phyloP scores from a whole-genome alignment of 2,797 vertebrate species.

The Argentina silus region DNA sequence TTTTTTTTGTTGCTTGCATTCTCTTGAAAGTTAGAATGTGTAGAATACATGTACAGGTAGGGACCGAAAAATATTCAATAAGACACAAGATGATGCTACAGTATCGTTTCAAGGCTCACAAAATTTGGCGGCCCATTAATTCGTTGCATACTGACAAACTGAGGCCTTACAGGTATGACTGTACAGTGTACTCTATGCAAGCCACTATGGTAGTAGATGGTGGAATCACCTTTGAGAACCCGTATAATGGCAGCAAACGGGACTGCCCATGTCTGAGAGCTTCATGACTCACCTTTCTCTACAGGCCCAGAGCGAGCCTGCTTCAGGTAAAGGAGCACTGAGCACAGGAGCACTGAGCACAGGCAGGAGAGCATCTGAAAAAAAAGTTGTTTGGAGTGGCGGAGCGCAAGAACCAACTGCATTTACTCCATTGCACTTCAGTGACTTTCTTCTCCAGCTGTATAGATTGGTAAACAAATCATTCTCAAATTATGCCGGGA shows the following conservation, averaged over 20 bases:
- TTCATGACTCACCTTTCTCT: not conserved
- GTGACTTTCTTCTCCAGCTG: slow-evolving; percentile 71
- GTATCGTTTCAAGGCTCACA: not conserved
- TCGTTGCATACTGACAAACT: not conserved
- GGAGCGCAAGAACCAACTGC: slow-evolving; percentile 47
- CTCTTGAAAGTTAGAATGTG: too few species aligned
- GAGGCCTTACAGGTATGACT: not conserved
- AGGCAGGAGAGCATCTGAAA: slow-evolving; percentile 30
- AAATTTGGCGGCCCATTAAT: not conserved
- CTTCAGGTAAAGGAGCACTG: slow-evolving; percentile 3
- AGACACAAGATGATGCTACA: not conserved
- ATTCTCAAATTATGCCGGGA: slow-evolving; percentile 87
- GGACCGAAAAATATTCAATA: not conserved
- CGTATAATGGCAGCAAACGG: not conserved
- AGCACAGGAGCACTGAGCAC: not conserved
- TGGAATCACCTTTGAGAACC: not conserved
- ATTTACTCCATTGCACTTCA: slow-evolving; percentile 72
- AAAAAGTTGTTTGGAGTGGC: slow-evolving; percentile 51
- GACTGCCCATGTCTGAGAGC: not conserved
- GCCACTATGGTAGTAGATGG: not conserved
- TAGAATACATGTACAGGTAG: not conserved
- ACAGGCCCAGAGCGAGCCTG: slow-evolving; percentile 22
- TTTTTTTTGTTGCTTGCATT: not conserved
- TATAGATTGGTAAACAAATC: slow-evolving; percentile 92
- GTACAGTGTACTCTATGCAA: not conserved